These are phyloP conservation scores for Xenus cinereus DNA, from an alignment of 2,113 vertebrate species.

Conservation along the genomic window DNA sequence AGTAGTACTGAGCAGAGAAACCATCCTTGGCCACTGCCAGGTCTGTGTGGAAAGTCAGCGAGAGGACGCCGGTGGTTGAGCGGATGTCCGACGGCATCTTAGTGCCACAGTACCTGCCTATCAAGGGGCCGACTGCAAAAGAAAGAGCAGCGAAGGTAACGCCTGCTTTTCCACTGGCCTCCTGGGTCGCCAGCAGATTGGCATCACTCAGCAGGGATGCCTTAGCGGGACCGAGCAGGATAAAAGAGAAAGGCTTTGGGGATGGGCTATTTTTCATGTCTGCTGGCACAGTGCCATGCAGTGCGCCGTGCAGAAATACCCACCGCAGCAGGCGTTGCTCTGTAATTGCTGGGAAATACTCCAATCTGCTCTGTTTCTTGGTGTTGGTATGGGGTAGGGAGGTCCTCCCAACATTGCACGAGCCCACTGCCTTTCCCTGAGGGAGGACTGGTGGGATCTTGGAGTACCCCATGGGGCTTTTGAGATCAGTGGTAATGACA, in stretches of 20 bases:
- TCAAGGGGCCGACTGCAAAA: slow-evolving; percentile 90
- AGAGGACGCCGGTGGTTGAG: slow-evolving; percentile 91
- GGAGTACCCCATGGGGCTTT: background rate
- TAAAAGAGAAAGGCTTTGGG: background rate
- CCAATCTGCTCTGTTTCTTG: background rate
- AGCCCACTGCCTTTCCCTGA: background rate
- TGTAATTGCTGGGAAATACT: slow-evolving; percentile 20
- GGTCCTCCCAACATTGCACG: background rate
- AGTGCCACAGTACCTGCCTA: slow-evolving; percentile 94
- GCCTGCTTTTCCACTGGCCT: background rate
- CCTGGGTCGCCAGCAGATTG: background rate
- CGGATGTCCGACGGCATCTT: slow-evolving; percentile 92
- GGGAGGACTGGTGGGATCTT: background rate
- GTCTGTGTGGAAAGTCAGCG: slow-evolving; percentile 94
- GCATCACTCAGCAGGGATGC: background rate
- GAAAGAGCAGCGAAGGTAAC: slow-evolving; percentile 23
- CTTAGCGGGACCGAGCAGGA: background rate
- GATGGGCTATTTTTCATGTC: background rate
- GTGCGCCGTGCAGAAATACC: background rate
- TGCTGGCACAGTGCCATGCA: background rate
- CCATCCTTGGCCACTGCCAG: slow-evolving; percentile 98
- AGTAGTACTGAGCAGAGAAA: slow-evolving; percentile 93
- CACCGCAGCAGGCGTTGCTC: background rate
- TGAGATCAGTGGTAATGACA: background rate
- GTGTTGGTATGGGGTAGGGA: background rate